phyloP scores from a whole-genome alignment of 2,888 invertebrate species.

The Epistrophella euchroma region DNA sequence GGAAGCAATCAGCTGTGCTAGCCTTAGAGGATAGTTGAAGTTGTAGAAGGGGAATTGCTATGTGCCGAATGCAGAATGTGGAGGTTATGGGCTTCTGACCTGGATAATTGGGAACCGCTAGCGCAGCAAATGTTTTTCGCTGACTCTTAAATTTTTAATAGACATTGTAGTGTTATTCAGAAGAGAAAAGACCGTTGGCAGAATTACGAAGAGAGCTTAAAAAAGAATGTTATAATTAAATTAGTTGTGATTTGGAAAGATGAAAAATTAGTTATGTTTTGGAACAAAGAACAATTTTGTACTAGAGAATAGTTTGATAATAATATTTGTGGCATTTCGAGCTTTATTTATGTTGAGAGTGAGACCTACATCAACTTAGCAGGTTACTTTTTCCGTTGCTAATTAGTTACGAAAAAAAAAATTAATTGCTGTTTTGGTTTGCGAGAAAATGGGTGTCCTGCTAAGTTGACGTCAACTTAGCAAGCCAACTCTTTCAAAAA shows the following conservation, averaged over 20 bases:
- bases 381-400: too few relatives aligned
- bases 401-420: too few relatives aligned
- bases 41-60: slow-evolving; percentile 12
- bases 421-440: too few relatives aligned
- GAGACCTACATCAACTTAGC: too few relatives aligned
- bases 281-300: background rate
- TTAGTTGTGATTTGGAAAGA: slow-evolving; percentile 1
- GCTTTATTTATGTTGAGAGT: too few relatives aligned
- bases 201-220: background rate
- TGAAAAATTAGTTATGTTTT: too few relatives aligned
- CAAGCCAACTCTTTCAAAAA: too few relatives aligned
- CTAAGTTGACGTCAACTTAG: too few relatives aligned
- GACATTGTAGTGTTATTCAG: slow-evolving; percentile 13
- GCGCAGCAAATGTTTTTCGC: slow-evolving; percentile 20
- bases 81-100: slow-evolving; percentile 53
- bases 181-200: background rate
- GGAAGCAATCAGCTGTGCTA: slow-evolving; percentile 44
- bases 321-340: too few relatives aligned
- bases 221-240: slow-evolving; percentile 23
- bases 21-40: slow-evolving; percentile 19
- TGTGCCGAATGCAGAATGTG: background rate
- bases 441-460: too few relatives aligned
- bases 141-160: slow-evolving; percentile 42
- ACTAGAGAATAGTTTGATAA: background rate
- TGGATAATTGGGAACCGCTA: slow-evolving; percentile 20